These are phyloP conservation scores for Sphaerophoria taeniata DNA, from an alignment of 2,888 invertebrate species.

Conservation along the genomic window DNA sequence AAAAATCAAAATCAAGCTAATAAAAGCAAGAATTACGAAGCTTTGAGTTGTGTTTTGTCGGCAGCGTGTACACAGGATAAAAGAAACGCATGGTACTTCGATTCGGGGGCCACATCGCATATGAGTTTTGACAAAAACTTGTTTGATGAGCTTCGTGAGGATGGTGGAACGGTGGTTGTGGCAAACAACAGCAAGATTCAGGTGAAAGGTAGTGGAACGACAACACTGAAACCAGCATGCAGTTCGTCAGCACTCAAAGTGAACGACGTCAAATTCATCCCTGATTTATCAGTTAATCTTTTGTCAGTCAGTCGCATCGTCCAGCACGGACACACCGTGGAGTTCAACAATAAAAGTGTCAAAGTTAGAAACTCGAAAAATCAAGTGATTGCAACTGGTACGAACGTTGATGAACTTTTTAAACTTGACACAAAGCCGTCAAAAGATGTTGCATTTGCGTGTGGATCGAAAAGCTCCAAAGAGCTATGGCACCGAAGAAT, in stretches of 20 bases:
- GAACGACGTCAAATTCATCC: not conserved
- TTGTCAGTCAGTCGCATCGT: constrained; percentile 1
- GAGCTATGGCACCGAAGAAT: constrained; percentile 5
- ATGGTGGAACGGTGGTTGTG: no score
- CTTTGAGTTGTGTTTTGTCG: not conserved
- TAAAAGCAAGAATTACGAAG: not conserved
- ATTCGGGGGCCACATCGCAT: no score
- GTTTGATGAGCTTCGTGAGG: not conserved
- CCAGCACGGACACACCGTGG: not conserved
- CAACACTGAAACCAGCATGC: not conserved
- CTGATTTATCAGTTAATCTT: constrained; percentile 1
- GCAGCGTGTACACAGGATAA: not conserved
- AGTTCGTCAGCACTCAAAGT: no score
- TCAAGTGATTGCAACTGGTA: no score
- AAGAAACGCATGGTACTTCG: no score
- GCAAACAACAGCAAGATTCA: no score
- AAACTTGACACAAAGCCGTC: no score
- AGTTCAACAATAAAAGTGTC: not conserved
- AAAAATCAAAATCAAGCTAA: not conserved
- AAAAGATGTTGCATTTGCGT: not conserved
- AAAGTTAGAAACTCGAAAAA: no score
- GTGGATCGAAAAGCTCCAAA: constrained; percentile 12
- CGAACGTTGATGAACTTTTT: no score
- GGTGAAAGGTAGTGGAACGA: not conserved
- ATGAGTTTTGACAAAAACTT: not conserved